Percentiles rank a stretch among this genome's conserved stretches.
phyloP scores from a whole-genome alignment of 2,888 invertebrate species.

The Heliconius ismenius region DNA sequence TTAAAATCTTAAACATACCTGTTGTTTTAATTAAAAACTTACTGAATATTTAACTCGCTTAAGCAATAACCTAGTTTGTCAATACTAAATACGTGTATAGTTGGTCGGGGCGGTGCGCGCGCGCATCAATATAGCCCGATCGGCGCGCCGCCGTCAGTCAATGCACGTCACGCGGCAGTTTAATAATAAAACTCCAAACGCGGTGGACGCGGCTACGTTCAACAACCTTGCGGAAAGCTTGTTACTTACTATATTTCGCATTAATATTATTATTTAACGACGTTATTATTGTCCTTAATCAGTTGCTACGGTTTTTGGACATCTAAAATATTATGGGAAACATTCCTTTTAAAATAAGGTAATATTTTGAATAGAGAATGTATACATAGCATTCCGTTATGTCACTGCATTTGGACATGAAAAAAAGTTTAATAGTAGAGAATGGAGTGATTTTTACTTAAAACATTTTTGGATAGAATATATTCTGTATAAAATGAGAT shows the following conservation, averaged over 20 bases:
- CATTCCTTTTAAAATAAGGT: background rate
- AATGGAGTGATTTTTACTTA: background rate
- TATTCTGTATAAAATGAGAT: background rate
- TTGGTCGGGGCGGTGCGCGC: conserved; percentile 54
- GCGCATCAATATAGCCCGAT: conserved; percentile 76
- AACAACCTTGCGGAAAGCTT: conserved; percentile 53
- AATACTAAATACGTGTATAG: background rate
- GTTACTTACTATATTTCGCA: conserved; percentile 7
- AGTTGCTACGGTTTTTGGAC: background rate
- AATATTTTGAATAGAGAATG: no score
- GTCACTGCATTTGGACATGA: no score
- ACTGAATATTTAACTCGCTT: background rate
- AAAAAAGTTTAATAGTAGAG: background rate
- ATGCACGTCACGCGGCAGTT: conserved; percentile 75
- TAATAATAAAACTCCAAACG: conserved; percentile 78
- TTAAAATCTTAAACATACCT: background rate
- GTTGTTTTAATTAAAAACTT: background rate
- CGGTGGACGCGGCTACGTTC: conserved; percentile 61
- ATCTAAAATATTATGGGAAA: background rate
- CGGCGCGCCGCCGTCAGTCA: conserved; percentile 67
- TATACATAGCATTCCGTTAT: no score
- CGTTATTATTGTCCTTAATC: background rate
- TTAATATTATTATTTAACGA: conserved; percentile 9
- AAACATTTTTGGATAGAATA: background rate
- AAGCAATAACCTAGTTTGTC: background rate